These are phyloP conservation scores for Cardiocondyla obscurior DNA, from an alignment of 1,140 invertebrate species.

Conservation along the genomic window DNA sequence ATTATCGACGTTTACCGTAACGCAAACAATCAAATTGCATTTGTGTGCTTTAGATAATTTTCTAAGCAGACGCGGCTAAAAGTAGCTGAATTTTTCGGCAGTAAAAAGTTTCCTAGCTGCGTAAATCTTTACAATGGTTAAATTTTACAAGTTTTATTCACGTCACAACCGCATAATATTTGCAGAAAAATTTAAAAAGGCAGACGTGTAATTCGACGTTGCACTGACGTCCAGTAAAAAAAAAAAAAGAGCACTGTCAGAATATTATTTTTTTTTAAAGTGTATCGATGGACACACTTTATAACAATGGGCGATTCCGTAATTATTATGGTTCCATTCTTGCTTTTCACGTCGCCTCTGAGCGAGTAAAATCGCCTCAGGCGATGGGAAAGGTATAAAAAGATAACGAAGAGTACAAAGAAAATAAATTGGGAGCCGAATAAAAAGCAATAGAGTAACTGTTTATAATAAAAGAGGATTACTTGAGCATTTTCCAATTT, in stretches of 20 bases:
- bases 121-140: not conserved
- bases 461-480: not conserved
- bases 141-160: not conserved
- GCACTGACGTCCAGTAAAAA: not conserved
- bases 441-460: not conserved
- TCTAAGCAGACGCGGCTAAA: not conserved
- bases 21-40: not conserved
- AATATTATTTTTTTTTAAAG: not conserved
- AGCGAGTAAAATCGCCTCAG: conserved; percentile 3
- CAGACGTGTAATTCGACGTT: not conserved
- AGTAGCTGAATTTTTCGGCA: not conserved
- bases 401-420: conserved; percentile 10
- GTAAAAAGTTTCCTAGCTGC: not conserved
- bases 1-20: not conserved
- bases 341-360: not conserved
- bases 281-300: not conserved
- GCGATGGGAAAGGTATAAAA: conserved; percentile 16
- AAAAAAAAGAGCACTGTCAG: not conserved
- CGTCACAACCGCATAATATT: not conserved
- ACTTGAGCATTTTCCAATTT: not conserved
- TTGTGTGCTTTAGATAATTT: not conserved
- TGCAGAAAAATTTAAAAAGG: not conserved
- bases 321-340: conserved; percentile 27
- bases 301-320: not conserved
- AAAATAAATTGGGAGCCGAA: conserved; percentile 29